Conservation (phyloP, 2,888 invertebrate genomes). For the Acholoe squamosa region DNA sequence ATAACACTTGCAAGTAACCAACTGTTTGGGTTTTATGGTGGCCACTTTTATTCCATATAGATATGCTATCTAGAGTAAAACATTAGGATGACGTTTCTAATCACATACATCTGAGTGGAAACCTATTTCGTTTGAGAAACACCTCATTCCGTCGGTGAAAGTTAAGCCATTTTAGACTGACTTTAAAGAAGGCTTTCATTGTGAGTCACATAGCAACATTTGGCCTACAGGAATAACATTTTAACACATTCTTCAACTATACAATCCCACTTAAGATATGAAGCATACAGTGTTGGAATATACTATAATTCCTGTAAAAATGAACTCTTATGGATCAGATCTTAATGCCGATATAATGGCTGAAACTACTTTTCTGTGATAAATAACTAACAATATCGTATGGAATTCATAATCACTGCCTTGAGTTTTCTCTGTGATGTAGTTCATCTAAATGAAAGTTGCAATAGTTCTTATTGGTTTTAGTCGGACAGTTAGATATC, state of each 20-base stretch:
- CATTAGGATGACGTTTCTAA: not conserved
- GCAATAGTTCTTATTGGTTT: too few species aligned
- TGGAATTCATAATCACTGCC: too few species aligned
- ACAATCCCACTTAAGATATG: not conserved
- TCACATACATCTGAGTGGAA: not conserved
- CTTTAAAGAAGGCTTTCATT: not conserved
- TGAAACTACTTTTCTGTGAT: too few species aligned
- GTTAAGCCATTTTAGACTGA: not conserved
- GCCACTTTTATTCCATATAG: conserved; percentile 12
- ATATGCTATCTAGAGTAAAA: not conserved
- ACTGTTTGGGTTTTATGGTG: too few species aligned
- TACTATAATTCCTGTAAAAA: not conserved
- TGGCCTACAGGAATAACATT: not conserved
- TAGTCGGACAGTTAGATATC: too few species aligned
- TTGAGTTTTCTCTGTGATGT: too few species aligned
- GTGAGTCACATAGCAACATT: not conserved
- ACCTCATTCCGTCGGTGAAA: not conserved
- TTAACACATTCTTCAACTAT: too few species aligned
- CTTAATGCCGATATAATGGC: not conserved
- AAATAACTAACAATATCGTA: too few species aligned
- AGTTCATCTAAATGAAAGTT: too few species aligned
- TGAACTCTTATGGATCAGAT: not conserved
- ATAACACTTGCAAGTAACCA: too few species aligned
- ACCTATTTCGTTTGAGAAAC: not conserved
- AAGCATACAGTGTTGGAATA: not conserved